Evolutionary conservation across 2,888 invertebrate genomes (phyloP), one percentile per base, ranked within the genome.

Genomic region (Limnephilus lunatus): DNA sequence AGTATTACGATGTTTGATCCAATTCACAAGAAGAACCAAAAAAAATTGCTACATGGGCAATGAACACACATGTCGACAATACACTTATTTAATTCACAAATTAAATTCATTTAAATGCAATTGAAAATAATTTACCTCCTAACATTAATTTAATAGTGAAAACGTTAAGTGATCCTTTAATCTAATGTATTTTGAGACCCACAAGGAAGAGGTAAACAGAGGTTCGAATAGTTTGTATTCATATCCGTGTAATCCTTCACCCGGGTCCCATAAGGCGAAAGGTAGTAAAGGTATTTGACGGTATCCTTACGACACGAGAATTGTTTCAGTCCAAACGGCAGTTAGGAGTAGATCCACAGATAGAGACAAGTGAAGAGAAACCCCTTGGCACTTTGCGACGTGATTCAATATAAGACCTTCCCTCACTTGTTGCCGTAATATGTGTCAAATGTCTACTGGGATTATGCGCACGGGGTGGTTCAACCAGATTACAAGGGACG

Each of bases 401-500:
- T 92, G 92, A 93, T 92, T 92, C 91, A 92, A 92, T 92, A 92
- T 91, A 81, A 81, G 86, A 85, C 85, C 85, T 80, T 68, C 88
- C 31, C 82, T 39, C 89, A 92, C 93, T 92, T 92, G 92, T 92
- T 92, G 92, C 92, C 90, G 53, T 35, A 89, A 85, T 91, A 48
- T 92, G 91, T 89, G 89, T 81, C 89, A 89, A 89, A 81, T 81
- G 89, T 89, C 89, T 89, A 15, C 53, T 80, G 92, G 85, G 81
- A 92, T 90, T 90, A 31, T 48, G 30, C 82, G 90, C 32, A 80
- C 68, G 68, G 68, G 48, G 68, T 81, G 53, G 32, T 88, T 68
- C 19, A 32, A 81, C 48, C 2, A 44, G 86, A 86, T 86, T 86
- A 86, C 83, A 31, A 44, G 39, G 44, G 39, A 86, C 86, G 39